phyloP scores from a whole-genome alignment of 2,797 vertebrate genomes.

The Oreortyx pictus region DNA sequence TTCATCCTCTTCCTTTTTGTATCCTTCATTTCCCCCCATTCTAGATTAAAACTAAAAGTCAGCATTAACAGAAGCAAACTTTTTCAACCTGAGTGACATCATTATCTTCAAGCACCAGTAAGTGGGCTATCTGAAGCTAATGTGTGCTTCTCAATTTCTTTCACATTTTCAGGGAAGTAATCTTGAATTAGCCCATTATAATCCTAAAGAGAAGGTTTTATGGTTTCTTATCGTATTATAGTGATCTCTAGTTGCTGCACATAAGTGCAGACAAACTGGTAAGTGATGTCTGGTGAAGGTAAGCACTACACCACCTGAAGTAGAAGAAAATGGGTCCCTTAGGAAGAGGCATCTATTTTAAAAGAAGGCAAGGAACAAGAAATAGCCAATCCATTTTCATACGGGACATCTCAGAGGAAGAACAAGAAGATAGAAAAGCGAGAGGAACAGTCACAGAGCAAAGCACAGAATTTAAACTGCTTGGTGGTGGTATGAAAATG shows the following conservation, averaged over 20 bases:
- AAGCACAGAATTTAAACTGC: neutral
- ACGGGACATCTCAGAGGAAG: neutral
- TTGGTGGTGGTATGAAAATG: neutral
- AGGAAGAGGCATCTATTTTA: neutral
- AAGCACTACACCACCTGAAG: neutral
- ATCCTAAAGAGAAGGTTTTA: neutral
- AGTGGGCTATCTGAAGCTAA: neutral
- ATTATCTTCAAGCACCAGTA: neutral
- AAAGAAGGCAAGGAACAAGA: neutral
- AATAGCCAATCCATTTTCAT: neutral
- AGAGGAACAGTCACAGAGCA: neutral
- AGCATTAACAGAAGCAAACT: neutral
- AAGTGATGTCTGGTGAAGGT: neutral
- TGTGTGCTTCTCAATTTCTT: neutral
- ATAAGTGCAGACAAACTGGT: neutral
- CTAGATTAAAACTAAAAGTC: neutral
- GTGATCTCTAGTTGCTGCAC: neutral
- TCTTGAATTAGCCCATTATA: neutral
- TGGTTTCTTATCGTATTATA: neutral
- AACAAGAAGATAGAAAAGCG: neutral
- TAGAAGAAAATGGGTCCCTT: neutral
- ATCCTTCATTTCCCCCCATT: neutral
- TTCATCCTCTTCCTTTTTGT: neutral
- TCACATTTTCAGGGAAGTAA: neutral
- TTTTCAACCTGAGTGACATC: neutral